Evolutionary conservation across 92 coral and sea anemone species (phyloP), one percentile per base, ranked within the genome.

Genomic region (Hydrozoanthus gracilis): DNA sequence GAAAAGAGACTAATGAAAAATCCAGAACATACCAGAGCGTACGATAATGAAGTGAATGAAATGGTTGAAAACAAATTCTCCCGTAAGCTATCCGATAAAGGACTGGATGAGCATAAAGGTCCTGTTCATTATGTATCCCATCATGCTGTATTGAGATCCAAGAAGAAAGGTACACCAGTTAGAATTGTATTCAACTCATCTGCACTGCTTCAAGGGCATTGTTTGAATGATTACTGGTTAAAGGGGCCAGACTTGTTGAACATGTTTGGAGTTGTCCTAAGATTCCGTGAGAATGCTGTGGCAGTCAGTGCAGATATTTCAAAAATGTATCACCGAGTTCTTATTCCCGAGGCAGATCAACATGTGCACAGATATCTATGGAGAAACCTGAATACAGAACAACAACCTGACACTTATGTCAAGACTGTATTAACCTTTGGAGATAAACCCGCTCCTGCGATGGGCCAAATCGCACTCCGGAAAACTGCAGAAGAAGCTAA

Each of bases 371-470:
- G 90, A 7, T 86, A 78, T 69, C 72, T 86, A 17, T 75, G 88
- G 87, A 56, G 90, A 66, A 85, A 73, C 27, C 39, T 88, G 67
- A 73, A 84, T 27, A 76, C 87, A 13, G 62, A 84, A 4, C 79
- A 86, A 44, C 86, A 78, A 70, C 91, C 92, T 12, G 95, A 92
- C 71, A 64, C 77, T 11, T 86, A 86, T 35, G 76, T 82, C 13
- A 90, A 87, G 48, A 90, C 93, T 4, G 88, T 89, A 10, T 79
- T 93, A 7, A 88, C 94, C 10, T 93, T 93, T 46, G 92, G 96
- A 16, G 94, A 93, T 77, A 93, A 89, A 76, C 94, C 94, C 47
- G 96, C 91, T 0, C 93, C 93, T 39, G 91, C 94, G 47, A 89
- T 91, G 92, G 91, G 91, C 3, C 92, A 91, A 73, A 89, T 65